Evolutionary conservation across 2,888 invertebrate genomes (phyloP), one percentile per base, ranked within the genome.

Genomic region (Xylocampa areola): DNA sequence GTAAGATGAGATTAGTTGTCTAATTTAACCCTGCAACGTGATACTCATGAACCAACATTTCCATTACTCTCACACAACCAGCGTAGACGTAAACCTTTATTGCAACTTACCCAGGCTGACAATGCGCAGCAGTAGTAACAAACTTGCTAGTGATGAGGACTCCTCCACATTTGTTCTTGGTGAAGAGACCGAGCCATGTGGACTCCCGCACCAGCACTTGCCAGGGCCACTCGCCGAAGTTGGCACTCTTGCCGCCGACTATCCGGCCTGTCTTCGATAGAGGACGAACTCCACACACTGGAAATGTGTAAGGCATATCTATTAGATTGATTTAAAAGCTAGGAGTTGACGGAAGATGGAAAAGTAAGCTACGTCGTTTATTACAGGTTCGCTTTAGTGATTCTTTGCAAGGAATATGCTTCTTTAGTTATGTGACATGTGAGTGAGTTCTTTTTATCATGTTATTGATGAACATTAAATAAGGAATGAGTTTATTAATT

Each of bases 81-180:
- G n/a, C n/a, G n/a, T n/a, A n/a, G n/a, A n/a, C n/a, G n/a, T n/a
- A n/a, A n/a, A n/a, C n/a, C n/a, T n/a, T n/a, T n/a, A n/a, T n/a
- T 14, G 4, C 2, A 10, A 82, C 94, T 92, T 87, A 97, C 97
- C 98, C 98, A 35, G 98, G 98, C 85, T 98, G 98, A 91, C 98
- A 98, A 95, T 98, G 98, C 0, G 98, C 98, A 0, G 98, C 98
- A 0, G 98, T 98, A 57, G 98, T 96, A 3, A 98, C 98, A 82
- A 96, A 98, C 86, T 96, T 95, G 76, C 95, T 96, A 27, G 97
- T 97, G 77, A 98, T 97, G n/a, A 98, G 95, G 0, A 98, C 98
- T 1, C 98, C 98, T 0, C 98, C 98, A 82, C 98, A 98, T 89
- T 98, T 98, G 90, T 98, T 98, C 89, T 98, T 98, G 40, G 98